Evolutionary conservation across 2,113 vertebrate genomes (phyloP), one percentile per base, ranked within the genome.

Genomic region (Sialia sialis): DNA sequence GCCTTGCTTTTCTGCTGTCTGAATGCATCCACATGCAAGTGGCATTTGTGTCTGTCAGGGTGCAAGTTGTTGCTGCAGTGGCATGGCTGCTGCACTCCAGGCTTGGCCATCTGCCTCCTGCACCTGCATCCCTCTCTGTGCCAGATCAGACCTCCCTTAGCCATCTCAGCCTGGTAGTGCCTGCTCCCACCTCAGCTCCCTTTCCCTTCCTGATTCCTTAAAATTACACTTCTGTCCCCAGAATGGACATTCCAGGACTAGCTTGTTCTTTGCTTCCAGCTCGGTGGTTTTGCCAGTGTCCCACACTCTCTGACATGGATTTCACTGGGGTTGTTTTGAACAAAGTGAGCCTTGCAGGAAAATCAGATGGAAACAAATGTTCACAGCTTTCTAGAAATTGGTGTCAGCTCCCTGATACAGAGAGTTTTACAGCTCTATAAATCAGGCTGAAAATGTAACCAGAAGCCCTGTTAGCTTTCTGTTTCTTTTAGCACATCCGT

Each of bases 401-500:
- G 91, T 95, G 95, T 97, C 95, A 94, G 93, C 74, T 97, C 94
- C 91, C 86, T 95, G 95, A 96, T 97, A 96, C 93, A 81, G 91
- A 87, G 92, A 89, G 94, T 95, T 97, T 97, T 97, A 97, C 93
- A 95, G 90, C 94, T 93, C 95, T 95, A 95, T 97, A 97, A 97
- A 97, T 97, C 96, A 96, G 88, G 94, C 93, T 90, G 94, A 97
- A 97, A 96, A 96, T 93, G 96, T 96, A 97, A 96, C 94, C 96
- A 96, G 96, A 96, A 97, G 96, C 96, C 94, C 90, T 80, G 84
- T 86, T 95, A 94, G 95, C 88, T 96, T 93, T 94, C 96, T 95
- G 94, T 97, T 97, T 97, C 96, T 96, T 96, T 96, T 94, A 97
- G 96, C 95, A 96, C 96, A 97, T 97, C 97, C 96, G 95, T 96